Percentiles rank a stretch among this genome's conserved stretches.
These are phyloP conservation scores for Amblyteles armatorius DNA, from an alignment of 2,888 invertebrate species.

Conservation along the genomic window DNA sequence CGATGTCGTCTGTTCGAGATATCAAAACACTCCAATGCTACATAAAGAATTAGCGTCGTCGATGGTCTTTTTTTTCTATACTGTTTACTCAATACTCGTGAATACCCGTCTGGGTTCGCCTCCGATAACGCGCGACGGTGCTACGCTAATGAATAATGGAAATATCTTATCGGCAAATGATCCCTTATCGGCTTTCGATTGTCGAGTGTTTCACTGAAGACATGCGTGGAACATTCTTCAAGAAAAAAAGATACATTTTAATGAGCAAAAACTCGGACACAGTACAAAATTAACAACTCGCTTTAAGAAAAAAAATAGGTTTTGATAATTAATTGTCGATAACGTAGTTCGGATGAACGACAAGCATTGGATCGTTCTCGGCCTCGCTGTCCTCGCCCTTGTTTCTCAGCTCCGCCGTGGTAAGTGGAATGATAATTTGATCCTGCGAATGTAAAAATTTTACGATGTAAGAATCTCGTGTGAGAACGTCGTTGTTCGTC, in stretches of 20 bases:
- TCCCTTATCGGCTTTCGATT: background rate
- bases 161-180: conserved; percentile 3
- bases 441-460: conserved; percentile 87
- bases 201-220: background rate
- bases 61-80: background rate
- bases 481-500: background rate
- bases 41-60: background rate
- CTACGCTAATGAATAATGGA: background rate
- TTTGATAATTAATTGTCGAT: conserved; percentile 86
- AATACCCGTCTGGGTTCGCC: background rate
- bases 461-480: background rate
- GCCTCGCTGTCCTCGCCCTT: conserved; percentile 85
- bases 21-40: conserved; percentile 9
- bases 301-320: background rate
- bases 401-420: conserved; percentile 86
- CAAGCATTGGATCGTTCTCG: conserved; percentile 93
- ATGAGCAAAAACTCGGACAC: background rate
- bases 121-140: background rate
- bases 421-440: conserved; percentile 92
- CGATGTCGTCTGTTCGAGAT: background rate
- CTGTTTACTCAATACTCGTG: background rate
- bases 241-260: conserved; percentile 6
- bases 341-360: conserved; percentile 98
- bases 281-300: conserved; percentile 48
- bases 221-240: no score